Evolutionary conservation across 2,888 invertebrate genomes (phyloP).

Genomic region (Hyalella azteca): DNA sequence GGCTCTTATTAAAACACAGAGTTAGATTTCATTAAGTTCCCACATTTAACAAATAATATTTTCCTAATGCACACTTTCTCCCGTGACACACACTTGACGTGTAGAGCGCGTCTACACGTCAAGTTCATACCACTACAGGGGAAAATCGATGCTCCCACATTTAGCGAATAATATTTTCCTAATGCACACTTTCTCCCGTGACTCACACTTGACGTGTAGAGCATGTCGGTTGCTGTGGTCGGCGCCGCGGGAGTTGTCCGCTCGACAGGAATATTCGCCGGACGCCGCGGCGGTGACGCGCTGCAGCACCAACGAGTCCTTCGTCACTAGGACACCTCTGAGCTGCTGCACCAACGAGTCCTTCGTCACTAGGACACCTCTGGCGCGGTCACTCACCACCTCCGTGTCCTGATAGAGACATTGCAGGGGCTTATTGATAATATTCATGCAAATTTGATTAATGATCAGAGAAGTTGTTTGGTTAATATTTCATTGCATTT

Average conservation of each 20-base stretch:
- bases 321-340: too few species aligned
- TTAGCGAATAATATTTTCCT: too few species aligned
- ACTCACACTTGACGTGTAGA: constrained; percentile 45
- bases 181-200: neutral
- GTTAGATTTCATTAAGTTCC: too few species aligned
- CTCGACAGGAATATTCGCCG: constrained; percentile 48
- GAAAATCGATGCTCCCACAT: too few species aligned
- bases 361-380: constrained; percentile 42
- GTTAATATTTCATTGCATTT: too few species aligned
- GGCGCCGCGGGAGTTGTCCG: constrained; percentile 39
- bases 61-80: neutral
- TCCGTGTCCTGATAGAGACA: constrained; percentile 26
- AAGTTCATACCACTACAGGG: too few species aligned
- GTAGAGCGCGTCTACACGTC: too few species aligned
- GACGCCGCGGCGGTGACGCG: constrained; percentile 37
- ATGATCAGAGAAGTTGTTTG: too few species aligned
- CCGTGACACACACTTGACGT: neutral
- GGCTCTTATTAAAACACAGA: too few species aligned
- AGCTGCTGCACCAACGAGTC: constrained; percentile 44
- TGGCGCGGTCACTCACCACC: constrained; percentile 14
- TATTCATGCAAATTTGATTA: too few species aligned
- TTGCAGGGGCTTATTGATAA: too few species aligned
- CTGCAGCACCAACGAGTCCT: constrained; percentile 46
- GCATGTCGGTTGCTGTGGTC: constrained; percentile 40
- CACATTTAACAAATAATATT: too few species aligned